Evolutionary conservation across 1,140 invertebrate genomes (phyloP).

Genomic region (Drosophila obscura): DNA sequence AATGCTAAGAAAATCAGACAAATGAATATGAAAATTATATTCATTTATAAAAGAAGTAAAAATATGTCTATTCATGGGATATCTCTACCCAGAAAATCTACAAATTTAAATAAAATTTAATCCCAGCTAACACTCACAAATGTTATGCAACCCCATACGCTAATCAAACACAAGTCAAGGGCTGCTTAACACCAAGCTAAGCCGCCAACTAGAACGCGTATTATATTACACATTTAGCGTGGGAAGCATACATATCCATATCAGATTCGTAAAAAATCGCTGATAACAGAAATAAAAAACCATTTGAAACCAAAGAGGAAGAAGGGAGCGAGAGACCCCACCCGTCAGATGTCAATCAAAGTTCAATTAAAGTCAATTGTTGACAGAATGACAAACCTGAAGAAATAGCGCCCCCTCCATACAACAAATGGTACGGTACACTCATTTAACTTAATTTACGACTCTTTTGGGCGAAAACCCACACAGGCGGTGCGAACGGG

Average conservation of each 20-base stretch:
- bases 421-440: background rate
- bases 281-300: too few species aligned
- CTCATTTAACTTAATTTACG: constrained; percentile 22
- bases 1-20: background rate
- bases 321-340: background rate
- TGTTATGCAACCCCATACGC: too few species aligned
- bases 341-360: constrained; percentile 9
- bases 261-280: background rate
- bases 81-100: too few species aligned
- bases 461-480: constrained; percentile 12
- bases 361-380: constrained; percentile 28
- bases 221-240: too few species aligned
- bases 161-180: too few species aligned
- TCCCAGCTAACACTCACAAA: too few species aligned
- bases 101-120: too few species aligned
- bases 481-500: background rate
- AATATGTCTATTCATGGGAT: background rate
- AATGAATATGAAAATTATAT: background rate
- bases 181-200: too few species aligned
- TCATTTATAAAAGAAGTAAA: background rate
- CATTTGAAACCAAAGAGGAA: background rate
- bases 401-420: background rate
- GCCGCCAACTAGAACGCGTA: too few species aligned
- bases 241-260: too few species aligned
- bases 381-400: constrained; percentile 5